Evolutionary conservation across 2,113 vertebrate genomes (phyloP), one percentile per base, ranked within the genome.

Genomic region (Myotis yumanensis): DNA sequence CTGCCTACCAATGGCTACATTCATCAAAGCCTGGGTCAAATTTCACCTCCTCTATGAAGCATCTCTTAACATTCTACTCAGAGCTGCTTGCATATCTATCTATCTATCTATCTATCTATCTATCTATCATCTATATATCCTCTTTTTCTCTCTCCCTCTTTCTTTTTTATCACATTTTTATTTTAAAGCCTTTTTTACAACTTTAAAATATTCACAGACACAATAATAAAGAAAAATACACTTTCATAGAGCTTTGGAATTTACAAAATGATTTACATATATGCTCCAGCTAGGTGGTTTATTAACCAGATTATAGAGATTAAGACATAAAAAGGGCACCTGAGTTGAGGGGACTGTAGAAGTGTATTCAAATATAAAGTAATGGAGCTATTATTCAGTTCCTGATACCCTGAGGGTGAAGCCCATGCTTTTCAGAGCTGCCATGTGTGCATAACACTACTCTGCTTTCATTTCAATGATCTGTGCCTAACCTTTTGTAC

Each of bases 381-480:
- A 75, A 17, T 23, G 1, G 17, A 57, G 22, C 8, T 79, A 11
- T 62, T 37, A 40, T 40, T 92, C n/a, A 76, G 14, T 87, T 72
- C 28, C 22, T 51, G 6, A 51, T 81, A 37, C 5, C 25, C 7
- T 64, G 11, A 76, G n/a, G 9, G 5, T 76, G 32, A 90, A 66
- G 5, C 6, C 17, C 40, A 9, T 25, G 4, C 23, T 64, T n/a
- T 75, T 72, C 40, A 40, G 1, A 81, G 59, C 18, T 14, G 8
- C 11, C 2, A n/a, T 52, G 14, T 66, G 14, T 15, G 5, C 11
- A 15, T 35, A 88, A 66, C 11, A 28, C 7, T 48, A 32, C 25
- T 92, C 52, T 52, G 37, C 25, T 92, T 90, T 95, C 28, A 30
- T 88, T 54, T 64, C 80, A 71, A 57, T 75, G 75, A 51, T 80